phyloP scores from a whole-genome alignment of 2,113 vertebrate species.

The Phalacrocorax carbo region DNA sequence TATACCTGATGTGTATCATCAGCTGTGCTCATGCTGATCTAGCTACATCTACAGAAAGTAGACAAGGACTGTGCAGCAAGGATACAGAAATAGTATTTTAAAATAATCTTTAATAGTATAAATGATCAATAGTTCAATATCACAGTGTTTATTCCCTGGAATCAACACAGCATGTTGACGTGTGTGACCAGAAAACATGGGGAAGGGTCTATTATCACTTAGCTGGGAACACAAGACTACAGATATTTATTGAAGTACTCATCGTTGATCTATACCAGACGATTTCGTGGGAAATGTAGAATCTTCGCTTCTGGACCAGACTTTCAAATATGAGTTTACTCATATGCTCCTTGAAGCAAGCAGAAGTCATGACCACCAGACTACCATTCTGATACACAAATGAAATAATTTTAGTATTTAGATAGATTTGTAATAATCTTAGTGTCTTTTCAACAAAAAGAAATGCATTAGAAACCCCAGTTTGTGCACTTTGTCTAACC shows the following conservation, averaged over 20 bases:
- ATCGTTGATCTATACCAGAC: background rate
- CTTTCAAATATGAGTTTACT: background rate
- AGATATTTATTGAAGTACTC: background rate
- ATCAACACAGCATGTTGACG: background rate
- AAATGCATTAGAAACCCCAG: background rate
- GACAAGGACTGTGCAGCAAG: background rate
- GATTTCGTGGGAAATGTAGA: background rate
- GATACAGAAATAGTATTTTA: background rate
- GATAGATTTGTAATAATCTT: background rate
- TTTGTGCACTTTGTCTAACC: background rate
- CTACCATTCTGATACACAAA: background rate
- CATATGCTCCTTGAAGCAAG: background rate
- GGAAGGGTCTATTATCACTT: background rate
- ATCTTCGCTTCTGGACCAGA: background rate
- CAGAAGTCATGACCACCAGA: background rate
- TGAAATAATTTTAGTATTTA: background rate
- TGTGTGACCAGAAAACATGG: background rate
- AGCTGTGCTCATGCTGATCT: background rate
- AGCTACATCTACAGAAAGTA: background rate
- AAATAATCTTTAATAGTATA: background rate
- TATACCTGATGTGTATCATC: background rate
- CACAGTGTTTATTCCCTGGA: background rate
- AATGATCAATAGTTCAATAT: background rate
- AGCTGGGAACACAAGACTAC: background rate
- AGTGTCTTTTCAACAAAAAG: background rate